Evolutionary conservation across 53 echinoderm and acorn worm species (phyloP), one percentile per base, ranked within the genome.

Genomic region (Mesocentrotus franciscanus): DNA sequence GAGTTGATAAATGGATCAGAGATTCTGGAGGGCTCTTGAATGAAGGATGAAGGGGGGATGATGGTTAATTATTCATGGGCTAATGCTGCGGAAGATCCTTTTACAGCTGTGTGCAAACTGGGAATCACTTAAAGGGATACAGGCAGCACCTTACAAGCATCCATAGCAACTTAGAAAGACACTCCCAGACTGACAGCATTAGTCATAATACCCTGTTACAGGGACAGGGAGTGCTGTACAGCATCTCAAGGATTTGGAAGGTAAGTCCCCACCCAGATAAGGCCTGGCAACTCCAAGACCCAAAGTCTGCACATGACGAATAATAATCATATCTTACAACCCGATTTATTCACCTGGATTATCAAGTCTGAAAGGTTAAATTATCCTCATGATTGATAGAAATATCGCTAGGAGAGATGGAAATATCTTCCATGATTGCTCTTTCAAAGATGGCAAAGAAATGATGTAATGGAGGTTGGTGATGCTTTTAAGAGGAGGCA

Each of bases 51-150:
- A 60, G 56, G 60, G 56, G 35, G 81, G 93, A 78, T 93, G 93
- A 93, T 81, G 93, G 93, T 93, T 93, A 93, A 93, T 93, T 93
- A 93, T 93, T 93, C 93, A 93, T 93, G n/a, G 58, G 93, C 93
- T 93, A 93, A 93, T 93, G 81, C 93, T 26, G 83, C 39, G 18
- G 20, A 93, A 78, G 78, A 93, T 93, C 93, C 93, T 57, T 93
- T 93, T 93, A 93, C 93, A 81, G 93, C 83, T 93, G 79, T 93
- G 93, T 58, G 93, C 93, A 93, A 93, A 17, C 79, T 60, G 22
- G 56, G 93, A 59, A 93, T 93, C 81, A 66, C 83, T 93, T 93
- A 93, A 93, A 93, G 93, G 94, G 85, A 42, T 85, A 61, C 94
- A 76, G 68, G 20, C 75, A 92, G 16, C 42, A 61, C 29, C 90